Percentiles rank a stretch among this genome's conserved stretches.
phyloP scores from a whole-genome alignment of 2,888 invertebrate genomes.

The Gisinianus flammeolus region DNA sequence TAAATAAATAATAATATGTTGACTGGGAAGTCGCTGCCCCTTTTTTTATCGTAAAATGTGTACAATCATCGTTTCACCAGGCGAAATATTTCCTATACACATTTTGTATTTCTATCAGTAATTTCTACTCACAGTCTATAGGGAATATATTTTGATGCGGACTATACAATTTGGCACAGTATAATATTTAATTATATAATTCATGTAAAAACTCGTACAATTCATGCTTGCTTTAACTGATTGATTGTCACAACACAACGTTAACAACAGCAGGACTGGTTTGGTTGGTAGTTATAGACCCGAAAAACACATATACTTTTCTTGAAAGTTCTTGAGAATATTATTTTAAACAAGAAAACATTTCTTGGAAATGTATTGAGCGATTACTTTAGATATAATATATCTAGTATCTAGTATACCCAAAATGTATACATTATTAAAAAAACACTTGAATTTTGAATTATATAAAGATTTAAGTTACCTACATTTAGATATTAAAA shows the following conservation, averaged over 20 bases:
- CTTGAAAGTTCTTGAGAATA: too few relatives aligned
- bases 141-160: neutral
- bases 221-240: neutral
- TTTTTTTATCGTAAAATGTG: neutral
- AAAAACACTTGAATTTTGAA: too few relatives aligned
- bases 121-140: neutral
- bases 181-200: neutral
- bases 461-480: too few relatives aligned
- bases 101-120: neutral
- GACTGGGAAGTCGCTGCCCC: neutral
- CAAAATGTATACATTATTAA: too few relatives aligned
- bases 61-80: neutral
- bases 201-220: neutral
- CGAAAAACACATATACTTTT: too few relatives aligned
- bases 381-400: too few relatives aligned
- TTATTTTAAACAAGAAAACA: too few relatives aligned
- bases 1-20: neutral
- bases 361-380: too few relatives aligned
- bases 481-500: too few relatives aligned
- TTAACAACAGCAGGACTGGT: neutral
- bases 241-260: constrained; percentile 3
- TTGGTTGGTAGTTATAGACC: too few relatives aligned
- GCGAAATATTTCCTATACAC: neutral
- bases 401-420: too few relatives aligned
- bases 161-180: constrained; percentile 4